These are phyloP conservation scores for Bucorvus abyssinicus DNA, from an alignment of 2,797 vertebrate species.

Conservation along the genomic window DNA sequence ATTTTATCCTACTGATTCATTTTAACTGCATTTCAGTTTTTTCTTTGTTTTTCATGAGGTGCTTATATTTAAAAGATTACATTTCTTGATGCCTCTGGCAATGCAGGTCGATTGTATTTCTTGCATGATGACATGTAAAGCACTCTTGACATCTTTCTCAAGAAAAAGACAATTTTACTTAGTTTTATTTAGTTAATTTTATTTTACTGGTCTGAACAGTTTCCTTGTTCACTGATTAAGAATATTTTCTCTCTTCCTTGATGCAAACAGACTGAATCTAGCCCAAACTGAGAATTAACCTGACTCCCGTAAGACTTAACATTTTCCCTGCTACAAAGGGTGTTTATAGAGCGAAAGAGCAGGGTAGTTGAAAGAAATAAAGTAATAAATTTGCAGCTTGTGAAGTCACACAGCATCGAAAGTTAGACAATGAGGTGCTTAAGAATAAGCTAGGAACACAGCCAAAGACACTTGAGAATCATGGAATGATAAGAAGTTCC, in stretches of 20 bases:
- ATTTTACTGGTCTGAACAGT: not conserved
- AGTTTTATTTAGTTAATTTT: not conserved
- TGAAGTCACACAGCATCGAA: not conserved
- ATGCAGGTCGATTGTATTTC: not conserved
- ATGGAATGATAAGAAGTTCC: not conserved
- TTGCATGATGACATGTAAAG: not conserved
- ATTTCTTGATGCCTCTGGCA: not conserved
- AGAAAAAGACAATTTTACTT: not conserved
- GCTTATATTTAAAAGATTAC: not conserved
- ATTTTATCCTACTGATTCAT: not conserved
- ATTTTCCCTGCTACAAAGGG: not conserved
- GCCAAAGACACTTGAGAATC: not conserved
- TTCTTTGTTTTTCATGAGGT: not conserved
- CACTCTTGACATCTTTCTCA: not conserved
- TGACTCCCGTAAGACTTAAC: not conserved
- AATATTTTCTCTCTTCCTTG: not conserved
- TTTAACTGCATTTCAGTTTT: not conserved
- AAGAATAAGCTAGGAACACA: not conserved
- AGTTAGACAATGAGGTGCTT: not conserved
- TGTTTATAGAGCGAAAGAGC: not conserved
- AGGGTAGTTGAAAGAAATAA: not conserved
- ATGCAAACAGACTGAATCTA: not conserved
- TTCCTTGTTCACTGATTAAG: not conserved
- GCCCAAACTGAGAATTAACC: not conserved
- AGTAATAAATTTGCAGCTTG: not conserved